phyloP scores from a whole-genome alignment of 2,113 vertebrate species.

The Notarius quadriscutis region DNA sequence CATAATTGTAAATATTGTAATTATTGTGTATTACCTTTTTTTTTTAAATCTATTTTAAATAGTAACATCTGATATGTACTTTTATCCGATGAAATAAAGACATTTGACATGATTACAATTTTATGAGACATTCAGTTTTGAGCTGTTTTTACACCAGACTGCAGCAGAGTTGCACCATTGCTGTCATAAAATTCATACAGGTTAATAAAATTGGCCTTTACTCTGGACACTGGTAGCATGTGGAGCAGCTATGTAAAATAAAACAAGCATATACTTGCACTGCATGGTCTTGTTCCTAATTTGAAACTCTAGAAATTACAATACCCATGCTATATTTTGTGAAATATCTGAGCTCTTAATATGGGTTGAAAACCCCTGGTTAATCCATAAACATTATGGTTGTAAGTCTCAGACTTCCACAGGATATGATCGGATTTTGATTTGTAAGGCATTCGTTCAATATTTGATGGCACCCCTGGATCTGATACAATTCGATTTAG shows the following conservation, averaged over 20 bases:
- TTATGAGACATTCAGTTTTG: neutral
- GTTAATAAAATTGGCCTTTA: neutral
- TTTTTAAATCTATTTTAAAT: too few relatives aligned
- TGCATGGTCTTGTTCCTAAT: neutral
- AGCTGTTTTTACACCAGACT: neutral
- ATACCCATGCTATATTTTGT: too few relatives aligned
- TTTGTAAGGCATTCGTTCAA: too few relatives aligned
- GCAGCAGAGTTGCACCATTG: neutral
- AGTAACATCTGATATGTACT: too few relatives aligned
- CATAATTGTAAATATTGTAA: too few relatives aligned
- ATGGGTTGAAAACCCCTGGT: too few relatives aligned
- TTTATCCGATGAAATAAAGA: too few relatives aligned
- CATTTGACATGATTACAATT: neutral
- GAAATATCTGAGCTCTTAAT: too few relatives aligned
- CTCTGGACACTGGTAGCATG: neutral
- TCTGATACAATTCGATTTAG: too few relatives aligned
- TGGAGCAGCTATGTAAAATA: neutral
- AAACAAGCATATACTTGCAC: neutral
- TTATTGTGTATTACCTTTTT: too few relatives aligned
- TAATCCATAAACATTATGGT: neutral
- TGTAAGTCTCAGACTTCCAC: neutral
- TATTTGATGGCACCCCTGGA: too few relatives aligned
- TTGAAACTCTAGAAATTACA: too few relatives aligned
- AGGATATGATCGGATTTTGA: neutral
- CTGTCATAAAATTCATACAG: neutral